Evolutionary conservation across 2,888 invertebrate species (phyloP).

Genomic region (Euproctis similis): DNA sequence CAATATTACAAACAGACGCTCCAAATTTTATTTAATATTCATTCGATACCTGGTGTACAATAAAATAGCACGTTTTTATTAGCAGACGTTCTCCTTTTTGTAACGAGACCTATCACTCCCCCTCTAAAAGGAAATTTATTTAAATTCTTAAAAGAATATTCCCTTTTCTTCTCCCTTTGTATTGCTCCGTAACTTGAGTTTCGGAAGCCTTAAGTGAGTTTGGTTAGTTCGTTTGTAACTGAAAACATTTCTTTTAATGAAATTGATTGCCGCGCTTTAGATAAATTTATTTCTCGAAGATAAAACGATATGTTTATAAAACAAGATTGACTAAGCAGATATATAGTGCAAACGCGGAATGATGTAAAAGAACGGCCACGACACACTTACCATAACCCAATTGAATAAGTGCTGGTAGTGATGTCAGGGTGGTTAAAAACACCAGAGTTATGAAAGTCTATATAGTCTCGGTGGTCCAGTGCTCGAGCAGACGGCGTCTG

Average conservation of each 20-base stretch:
- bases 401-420: no score
- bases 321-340: no score
- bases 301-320: not conserved
- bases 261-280: no score
- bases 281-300: no score
- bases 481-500: no score
- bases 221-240: slow-evolving; percentile 34
- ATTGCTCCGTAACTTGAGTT: slow-evolving; percentile 34
- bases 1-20: no score
- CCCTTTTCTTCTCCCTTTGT: slow-evolving; percentile 46
- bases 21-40: slow-evolving; percentile 35
- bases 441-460: no score
- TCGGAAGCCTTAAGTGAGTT: slow-evolving; percentile 52
- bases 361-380: no score
- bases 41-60: slow-evolving; percentile 48
- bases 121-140: slow-evolving; percentile 62
- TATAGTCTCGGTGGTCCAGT: no score
- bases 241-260: slow-evolving; percentile 4
- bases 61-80: slow-evolving; percentile 60
- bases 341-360: no score
- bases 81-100: slow-evolving; percentile 55
- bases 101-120: slow-evolving; percentile 51
- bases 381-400: no score
- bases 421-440: no score
- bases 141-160: slow-evolving; percentile 64